Conservation (phyloP, 2,888 invertebrate species). For the Minunthozetes semirufus region DNA sequence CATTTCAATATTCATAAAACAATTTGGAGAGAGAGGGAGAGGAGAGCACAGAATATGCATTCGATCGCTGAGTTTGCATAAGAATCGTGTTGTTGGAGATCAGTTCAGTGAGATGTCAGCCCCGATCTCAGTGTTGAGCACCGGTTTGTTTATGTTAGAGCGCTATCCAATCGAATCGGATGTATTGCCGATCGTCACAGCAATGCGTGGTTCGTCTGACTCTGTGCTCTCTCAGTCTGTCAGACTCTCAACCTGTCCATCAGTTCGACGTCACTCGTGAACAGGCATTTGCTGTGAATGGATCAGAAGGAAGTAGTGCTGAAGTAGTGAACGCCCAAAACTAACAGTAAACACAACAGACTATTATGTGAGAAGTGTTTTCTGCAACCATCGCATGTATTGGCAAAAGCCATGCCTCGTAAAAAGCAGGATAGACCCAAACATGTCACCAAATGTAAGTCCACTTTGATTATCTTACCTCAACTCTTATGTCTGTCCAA, state of each 20-base stretch:
- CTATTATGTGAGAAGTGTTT: slow-evolving; percentile 24
- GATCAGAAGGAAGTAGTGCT: slow-evolving; percentile 27
- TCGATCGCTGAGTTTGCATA: neutral
- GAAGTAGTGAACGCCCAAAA: slow-evolving; percentile 16
- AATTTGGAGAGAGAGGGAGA: neutral
- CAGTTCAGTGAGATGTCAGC: slow-evolving; percentile 1
- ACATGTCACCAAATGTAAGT: slow-evolving; percentile 34
- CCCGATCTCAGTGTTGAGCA: neutral
- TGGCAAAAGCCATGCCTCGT: slow-evolving; percentile 31
- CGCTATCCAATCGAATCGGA: slow-evolving; percentile 12
- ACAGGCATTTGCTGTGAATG: slow-evolving; percentile 30
- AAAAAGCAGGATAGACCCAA: slow-evolving; percentile 35
- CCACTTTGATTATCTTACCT: neutral
- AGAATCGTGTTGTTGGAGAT: neutral
- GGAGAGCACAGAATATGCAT: neutral
- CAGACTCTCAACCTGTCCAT: slow-evolving; percentile 27
- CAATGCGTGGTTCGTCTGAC: slow-evolving; percentile 26
- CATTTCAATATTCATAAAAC: no score
- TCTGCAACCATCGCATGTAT: slow-evolving; percentile 15
- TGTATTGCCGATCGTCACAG: slow-evolving; percentile 19
- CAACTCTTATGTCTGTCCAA: no score
- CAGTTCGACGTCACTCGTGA: slow-evolving; percentile 17
- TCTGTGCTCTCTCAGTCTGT: neutral
- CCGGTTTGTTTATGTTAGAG: neutral
- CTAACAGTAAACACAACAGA: slow-evolving; percentile 22